Evolutionary conservation across 2,797 vertebrate species (phyloP).

Genomic region (Loris lydekkerianus): DNA sequence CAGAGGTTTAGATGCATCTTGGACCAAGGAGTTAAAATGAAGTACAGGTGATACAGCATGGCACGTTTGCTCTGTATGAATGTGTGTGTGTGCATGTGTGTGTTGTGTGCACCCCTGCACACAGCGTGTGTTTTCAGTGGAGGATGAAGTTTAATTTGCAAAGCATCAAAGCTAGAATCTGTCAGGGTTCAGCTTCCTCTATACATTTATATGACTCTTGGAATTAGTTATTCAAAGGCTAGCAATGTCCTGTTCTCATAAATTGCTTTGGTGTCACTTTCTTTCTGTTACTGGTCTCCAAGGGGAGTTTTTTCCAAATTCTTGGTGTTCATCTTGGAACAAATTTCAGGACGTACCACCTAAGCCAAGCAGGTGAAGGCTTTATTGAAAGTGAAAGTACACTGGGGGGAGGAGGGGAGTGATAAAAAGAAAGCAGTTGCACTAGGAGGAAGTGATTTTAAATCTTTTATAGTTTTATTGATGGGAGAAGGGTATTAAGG

Average conservation of each 20-base stretch:
- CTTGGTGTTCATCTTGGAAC: neutral
- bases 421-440: neutral
- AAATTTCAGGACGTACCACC: neutral
- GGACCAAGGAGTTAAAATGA: constrained; percentile 75
- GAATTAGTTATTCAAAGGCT: constrained; percentile 67
- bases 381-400: neutral
- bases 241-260: neutral
- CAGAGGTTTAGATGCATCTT: constrained; percentile 70
- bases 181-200: constrained; percentile 33
- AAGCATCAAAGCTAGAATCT: neutral
- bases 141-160: constrained; percentile 21
- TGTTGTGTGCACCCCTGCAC: too few relatives aligned
- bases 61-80: neutral
- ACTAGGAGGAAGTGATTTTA: neutral
- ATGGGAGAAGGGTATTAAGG: neutral
- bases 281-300: neutral
- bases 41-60: neutral
- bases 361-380: neutral
- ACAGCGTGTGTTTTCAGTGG: neutral
- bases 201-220: constrained; percentile 25
- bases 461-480: neutral
- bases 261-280: neutral
- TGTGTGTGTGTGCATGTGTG: neutral
- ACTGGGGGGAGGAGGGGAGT: neutral
- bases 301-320: neutral